Base-by-base conservation (phyloP, 1,140 invertebrate species). In the Spodoptera frugiperda region DNA sequence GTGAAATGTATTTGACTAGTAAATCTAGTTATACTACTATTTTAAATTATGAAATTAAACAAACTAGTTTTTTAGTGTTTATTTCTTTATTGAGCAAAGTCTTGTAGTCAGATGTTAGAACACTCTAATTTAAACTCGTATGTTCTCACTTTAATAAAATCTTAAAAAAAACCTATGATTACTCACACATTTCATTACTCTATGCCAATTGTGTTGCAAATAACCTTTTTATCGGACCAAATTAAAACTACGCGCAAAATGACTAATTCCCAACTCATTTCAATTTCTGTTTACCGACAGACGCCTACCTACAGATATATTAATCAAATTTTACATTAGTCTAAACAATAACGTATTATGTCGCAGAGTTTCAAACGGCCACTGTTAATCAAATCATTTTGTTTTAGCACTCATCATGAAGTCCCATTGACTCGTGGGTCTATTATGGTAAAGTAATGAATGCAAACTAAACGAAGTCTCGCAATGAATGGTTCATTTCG, bases 321-420 rank as follows among this genome's bases (percentile, higher is more conserved):
- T 46, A 33, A 30, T 44, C 65, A 14, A 46, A 51, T 15, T 55
- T 33, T 55, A 55, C 25, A 55, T 55, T 39, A 10, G 2, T 39
- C 33, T 44, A 65, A 65, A 65, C 68, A 72, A 72, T 72, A 44
- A 46, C 25, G 57, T 72, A 55, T 72, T 72, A 71, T 12, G 12
- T 67, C 68, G 17, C 65, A 17, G 53, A 72, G 15, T 15, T 11
- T 12, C 30, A 10, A 57, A 44, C 15, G 10, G 53, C 3, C 9
- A n/a, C 15, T 33, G 5, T 55, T 72, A 72, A 72, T 72, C 46
- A 44, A 57, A 57, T 46, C 68, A 55, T 57, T 72, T 57, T 72
- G 68, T 72, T 72, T 46, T 21, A 72, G 39, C 17, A 46, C 25
- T 53, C 15, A 0, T 15, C 25, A 14, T 54, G 21, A n/a, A 39